Conservation (phyloP, 2,113 vertebrate species). For the Daphoenositta chrysoptera region DNA sequence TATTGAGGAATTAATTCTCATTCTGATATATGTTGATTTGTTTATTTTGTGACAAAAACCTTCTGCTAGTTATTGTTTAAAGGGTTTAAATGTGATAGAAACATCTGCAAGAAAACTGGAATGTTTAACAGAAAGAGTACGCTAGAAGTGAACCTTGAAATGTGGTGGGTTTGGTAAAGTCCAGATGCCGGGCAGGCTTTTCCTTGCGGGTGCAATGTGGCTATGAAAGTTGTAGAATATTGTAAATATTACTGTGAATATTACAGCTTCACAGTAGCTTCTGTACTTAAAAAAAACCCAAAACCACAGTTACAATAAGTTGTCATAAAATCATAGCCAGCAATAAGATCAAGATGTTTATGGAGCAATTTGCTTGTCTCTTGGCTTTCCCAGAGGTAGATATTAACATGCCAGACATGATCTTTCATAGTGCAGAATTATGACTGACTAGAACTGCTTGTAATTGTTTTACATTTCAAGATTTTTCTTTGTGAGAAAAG, state of each 20-base stretch:
- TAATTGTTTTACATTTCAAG: not conserved
- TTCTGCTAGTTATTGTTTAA: not conserved
- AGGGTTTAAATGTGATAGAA: not conserved
- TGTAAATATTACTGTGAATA: not conserved
- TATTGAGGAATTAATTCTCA: not conserved
- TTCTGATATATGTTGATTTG: not conserved
- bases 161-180: not conserved
- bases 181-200: not conserved
- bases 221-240: not conserved
- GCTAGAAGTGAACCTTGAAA: not conserved
- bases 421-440: not conserved
- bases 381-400: conserved; percentile 2
- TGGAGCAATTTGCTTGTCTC: conserved; percentile 31
- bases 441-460: not conserved
- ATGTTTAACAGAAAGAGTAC: not conserved
- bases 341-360: not conserved
- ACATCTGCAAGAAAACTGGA: not conserved
- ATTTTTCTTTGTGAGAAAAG: not conserved
- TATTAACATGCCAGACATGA: not conserved
- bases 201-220: not conserved
- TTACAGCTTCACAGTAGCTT: not conserved
- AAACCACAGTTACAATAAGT: not conserved
- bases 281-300: not conserved
- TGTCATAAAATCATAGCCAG: not conserved
- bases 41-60: not conserved